phyloP scores from a whole-genome alignment of 1,140 invertebrate genomes.

The Apis mellifera region DNA sequence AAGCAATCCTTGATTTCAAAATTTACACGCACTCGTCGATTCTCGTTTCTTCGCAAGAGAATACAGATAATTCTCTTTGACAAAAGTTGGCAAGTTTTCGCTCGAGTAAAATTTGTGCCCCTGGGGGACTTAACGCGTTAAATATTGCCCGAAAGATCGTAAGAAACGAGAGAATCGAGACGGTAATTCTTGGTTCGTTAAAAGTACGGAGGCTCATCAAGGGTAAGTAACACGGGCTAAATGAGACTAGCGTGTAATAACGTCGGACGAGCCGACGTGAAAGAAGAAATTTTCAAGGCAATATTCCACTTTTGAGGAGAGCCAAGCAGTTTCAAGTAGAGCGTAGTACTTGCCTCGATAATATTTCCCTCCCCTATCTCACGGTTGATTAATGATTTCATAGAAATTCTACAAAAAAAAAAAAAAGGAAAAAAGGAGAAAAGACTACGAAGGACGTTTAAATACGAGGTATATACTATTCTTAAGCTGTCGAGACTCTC shows the following conservation, averaged over 20 bases:
- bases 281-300: constrained; percentile 24
- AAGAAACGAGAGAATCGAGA: not conserved
- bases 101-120: no score
- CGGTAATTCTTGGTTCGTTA: constrained; percentile 20
- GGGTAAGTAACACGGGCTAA: constrained; percentile 2
- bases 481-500: not conserved
- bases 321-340: not conserved
- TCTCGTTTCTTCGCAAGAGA: no score
- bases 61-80: no score
- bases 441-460: no score
- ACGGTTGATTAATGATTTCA: constrained; percentile 2
- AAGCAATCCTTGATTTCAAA: no score
- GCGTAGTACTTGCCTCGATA: not conserved
- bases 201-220: not conserved
- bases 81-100: no score
- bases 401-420: not conserved
- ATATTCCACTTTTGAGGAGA: not conserved
- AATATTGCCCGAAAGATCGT: no score
- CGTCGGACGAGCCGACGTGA: constrained; percentile 17
- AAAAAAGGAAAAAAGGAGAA: no score
- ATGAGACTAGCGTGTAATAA: constrained; percentile 25
- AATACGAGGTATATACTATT: no score
- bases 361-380: constrained; percentile 1
- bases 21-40: no score
- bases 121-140: no score